These are phyloP conservation scores for Pogonognathellus flavescens DNA, from an alignment of 1,140 invertebrate genomes.

Conservation along the genomic window DNA sequence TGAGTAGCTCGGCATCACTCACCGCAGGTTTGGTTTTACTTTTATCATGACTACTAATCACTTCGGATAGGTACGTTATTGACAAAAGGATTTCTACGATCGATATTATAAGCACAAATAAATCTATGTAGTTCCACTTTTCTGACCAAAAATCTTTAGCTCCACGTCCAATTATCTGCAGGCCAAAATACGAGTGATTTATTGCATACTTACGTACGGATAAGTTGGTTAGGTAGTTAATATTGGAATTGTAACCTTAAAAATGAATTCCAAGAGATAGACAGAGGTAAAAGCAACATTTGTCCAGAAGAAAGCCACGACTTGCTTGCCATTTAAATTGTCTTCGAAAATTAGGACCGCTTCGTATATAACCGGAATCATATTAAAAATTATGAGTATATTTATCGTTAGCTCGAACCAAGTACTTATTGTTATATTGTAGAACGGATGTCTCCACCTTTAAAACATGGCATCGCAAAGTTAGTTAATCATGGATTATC, in stretches of 20 bases:
- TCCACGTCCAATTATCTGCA: slow-evolving; percentile 53
- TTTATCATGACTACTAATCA: not conserved
- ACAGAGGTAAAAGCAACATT: slow-evolving; percentile 55
- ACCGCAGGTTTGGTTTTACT: not conserved
- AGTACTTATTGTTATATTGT: not conserved
- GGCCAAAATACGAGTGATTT: not conserved
- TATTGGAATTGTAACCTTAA: slow-evolving; percentile 47
- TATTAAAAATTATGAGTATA: slow-evolving; percentile 54
- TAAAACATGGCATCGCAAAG: not conserved
- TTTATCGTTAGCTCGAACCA: not conserved
- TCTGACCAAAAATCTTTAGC: slow-evolving; percentile 37
- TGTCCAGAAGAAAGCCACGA: slow-evolving; percentile 48
- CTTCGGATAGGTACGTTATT: not conserved
- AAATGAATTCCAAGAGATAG: slow-evolving; percentile 57
- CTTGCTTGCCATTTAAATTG: not conserved
- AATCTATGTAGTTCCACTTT: slow-evolving; percentile 61
- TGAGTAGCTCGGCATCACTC: not conserved
- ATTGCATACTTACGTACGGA: too few species aligned
- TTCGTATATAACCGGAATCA: slow-evolving; percentile 60
- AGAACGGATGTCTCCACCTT: not conserved
- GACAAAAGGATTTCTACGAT: slow-evolving; percentile 39
- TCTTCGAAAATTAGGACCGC: slow-evolving; percentile 7
- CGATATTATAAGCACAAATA: slow-evolving; percentile 48
- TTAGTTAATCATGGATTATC: not conserved
- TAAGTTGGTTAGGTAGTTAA: too few species aligned